Evolutionary conservation across 2,113 vertebrate species (phyloP), one percentile per base, ranked within the genome.

Genomic region (Capreolus pygargus): DNA sequence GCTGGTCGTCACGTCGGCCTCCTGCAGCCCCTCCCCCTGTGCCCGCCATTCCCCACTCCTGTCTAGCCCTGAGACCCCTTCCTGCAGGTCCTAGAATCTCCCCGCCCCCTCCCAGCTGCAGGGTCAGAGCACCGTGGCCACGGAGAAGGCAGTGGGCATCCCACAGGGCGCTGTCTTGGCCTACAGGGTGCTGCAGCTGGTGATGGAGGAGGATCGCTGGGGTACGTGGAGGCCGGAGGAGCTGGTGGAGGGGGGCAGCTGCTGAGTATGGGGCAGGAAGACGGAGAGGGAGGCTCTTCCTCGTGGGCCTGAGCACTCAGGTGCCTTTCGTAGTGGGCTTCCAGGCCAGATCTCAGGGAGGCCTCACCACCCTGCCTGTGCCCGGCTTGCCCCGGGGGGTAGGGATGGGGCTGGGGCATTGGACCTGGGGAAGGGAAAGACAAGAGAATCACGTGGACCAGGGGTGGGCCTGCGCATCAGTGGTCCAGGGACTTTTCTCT

Each of bases 321-420:
- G 2, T 33, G 27, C 19, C n/a, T 12, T 61, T 55, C 3, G 0
- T 2, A 25, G 50, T 2, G 8, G 2, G 55, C 16, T 25, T 39
- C 83, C 21, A 87, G 79, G 14, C 43, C 78, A 45, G 27, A 36
- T 3, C 5, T 36, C 82, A 28, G 28, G 25, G 7, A 43, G 54
- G 47, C 6, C 6, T 36, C 27, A 33, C 15, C 33, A 10, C 4
- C 60, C 21, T 7, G 43, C 13, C 82, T 60, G 3, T 5, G 5
- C 12, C 67, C 43, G 23, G 25, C 36, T 23, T 17, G 27, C 27
- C 45, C 76, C 2, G 2, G 4, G 43, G 14, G 9, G 8, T 28
- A 6, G 47, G 17, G 43, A 19, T 14, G 30, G 27, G 27, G 47
- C 15, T 0, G 0, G 43, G 76, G 43, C 33, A 36, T 10, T 57